Evolutionary conservation across 2,888 invertebrate species (phyloP).

Genomic region (Cataglyphis albicans): DNA sequence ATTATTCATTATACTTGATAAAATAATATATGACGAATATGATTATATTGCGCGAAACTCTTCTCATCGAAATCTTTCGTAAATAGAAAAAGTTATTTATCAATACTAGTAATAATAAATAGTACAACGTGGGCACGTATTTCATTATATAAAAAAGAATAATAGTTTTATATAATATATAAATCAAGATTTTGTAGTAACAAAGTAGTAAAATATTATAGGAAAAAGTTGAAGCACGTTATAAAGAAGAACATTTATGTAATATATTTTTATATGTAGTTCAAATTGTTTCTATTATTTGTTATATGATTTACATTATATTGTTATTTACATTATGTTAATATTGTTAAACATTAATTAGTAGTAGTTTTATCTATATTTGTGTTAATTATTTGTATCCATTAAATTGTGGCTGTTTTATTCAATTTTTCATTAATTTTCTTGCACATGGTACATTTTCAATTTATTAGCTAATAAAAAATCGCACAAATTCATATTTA

Average conservation of each 20-base stretch:
- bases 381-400: neutral
- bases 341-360: neutral
- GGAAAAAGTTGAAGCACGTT: neutral
- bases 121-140: slow-evolving; percentile 38
- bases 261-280: slow-evolving; percentile 42
- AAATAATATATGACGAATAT: slow-evolving; percentile 6
- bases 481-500: slow-evolving; percentile 34
- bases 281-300: slow-evolving; percentile 24
- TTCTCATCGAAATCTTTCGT: neutral
- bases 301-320: slow-evolving; percentile 13
- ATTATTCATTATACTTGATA: slow-evolving; percentile 36
- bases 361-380: neutral
- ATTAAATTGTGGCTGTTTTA: slow-evolving; percentile 9
- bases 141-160: slow-evolving; percentile 38
- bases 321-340: slow-evolving; percentile 5
- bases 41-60: neutral
- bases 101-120: slow-evolving; percentile 59
- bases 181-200: neutral
- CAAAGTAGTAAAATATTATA: slow-evolving; percentile 27
- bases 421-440: slow-evolving; percentile 23
- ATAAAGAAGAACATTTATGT: slow-evolving; percentile 15
- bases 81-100: neutral
- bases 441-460: neutral
- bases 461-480: neutral
- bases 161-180: slow-evolving; percentile 42